A percentile compares a stretch with the other conserved stretches of the same genome.
phyloP scores from a whole-genome alignment of 2,888 invertebrate species.

The Dicyrtoma fusca region DNA sequence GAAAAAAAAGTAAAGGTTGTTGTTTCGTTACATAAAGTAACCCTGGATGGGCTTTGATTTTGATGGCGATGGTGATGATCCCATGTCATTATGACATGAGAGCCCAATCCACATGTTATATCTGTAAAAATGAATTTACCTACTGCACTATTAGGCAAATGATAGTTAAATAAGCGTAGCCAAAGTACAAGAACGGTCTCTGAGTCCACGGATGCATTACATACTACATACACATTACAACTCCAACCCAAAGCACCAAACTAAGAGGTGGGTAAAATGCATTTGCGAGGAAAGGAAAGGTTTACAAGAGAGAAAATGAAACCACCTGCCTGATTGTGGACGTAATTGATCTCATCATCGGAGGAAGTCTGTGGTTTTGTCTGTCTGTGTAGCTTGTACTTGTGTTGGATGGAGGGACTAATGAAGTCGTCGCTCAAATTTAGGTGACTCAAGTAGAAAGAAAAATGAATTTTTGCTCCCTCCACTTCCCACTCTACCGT shows the following conservation, averaged over 20 bases:
- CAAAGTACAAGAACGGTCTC: no score
- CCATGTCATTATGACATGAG: no score
- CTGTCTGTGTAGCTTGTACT: neutral
- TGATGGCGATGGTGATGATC: no score
- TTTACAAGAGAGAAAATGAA: constrained; percentile 4
- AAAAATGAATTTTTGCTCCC: constrained; percentile 6
- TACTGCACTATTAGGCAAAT: no score
- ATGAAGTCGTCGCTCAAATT: constrained; percentile 37
- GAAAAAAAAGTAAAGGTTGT: no score
- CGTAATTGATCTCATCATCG: constrained; percentile 48
- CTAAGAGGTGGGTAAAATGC: constrained; percentile 7
- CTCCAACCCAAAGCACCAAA: neutral
- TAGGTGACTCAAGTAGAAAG: constrained; percentile 25
- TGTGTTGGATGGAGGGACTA: constrained; percentile 6
- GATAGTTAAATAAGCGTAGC: no score
- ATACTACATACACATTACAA: no score
- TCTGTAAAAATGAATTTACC: constrained; percentile 5
- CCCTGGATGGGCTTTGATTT: no score
- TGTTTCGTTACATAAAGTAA: no score
- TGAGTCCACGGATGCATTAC: no score
- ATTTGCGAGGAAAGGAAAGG: neutral
- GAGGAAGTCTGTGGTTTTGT: constrained; percentile 45
- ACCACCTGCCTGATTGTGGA: constrained; percentile 39
- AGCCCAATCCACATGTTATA: neutral
- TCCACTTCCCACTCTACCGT: constrained; percentile 6